Evolutionary conservation across 2,113 vertebrate species (phyloP).

Genomic region (Platichthys flesus): DNA sequence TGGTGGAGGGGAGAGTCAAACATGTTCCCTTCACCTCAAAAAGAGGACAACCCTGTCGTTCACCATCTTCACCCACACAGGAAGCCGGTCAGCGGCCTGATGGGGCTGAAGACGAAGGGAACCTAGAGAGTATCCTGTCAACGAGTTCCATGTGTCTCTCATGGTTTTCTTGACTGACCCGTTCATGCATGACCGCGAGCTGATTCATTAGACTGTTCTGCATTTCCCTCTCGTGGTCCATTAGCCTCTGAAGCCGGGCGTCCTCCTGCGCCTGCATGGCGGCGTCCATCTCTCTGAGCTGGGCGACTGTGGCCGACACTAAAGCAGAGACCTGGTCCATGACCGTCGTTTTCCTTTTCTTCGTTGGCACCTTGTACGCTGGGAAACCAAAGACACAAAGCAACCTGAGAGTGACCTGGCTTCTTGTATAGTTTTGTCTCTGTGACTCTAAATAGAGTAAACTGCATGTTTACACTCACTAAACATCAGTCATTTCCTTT

Average conservation of each 20-base stretch:
- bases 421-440: not conserved
- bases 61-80: not conserved
- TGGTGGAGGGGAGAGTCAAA: not conserved
- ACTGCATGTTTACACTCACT: too few species aligned
- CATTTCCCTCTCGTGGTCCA: constrained; percentile 62
- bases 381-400: not conserved
- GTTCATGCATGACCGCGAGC: constrained; percentile 44
- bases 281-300: constrained; percentile 58
- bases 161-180: constrained; percentile 50
- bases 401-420: not conserved
- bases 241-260: constrained; percentile 49
- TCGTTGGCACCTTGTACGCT: constrained; percentile 20
- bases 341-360: constrained; percentile 28
- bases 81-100: constrained; percentile 19
- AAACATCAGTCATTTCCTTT: too few species aligned
- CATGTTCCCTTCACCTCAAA: not conserved
- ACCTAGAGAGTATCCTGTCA: constrained; percentile 52
- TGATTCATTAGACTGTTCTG: constrained; percentile 59
- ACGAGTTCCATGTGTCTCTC: constrained; percentile 42
- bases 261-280: constrained; percentile 64
- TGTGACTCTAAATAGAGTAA: too few species aligned
- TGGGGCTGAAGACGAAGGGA: constrained; percentile 26
- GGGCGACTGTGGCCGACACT: constrained; percentile 30
- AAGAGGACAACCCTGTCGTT: not conserved
- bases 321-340: constrained; percentile 52